A percentile compares a stretch with the other conserved stretches of the same genome.
Conservation (phyloP, 2,113 vertebrate species). For the Ellobius talpinus region DNA sequence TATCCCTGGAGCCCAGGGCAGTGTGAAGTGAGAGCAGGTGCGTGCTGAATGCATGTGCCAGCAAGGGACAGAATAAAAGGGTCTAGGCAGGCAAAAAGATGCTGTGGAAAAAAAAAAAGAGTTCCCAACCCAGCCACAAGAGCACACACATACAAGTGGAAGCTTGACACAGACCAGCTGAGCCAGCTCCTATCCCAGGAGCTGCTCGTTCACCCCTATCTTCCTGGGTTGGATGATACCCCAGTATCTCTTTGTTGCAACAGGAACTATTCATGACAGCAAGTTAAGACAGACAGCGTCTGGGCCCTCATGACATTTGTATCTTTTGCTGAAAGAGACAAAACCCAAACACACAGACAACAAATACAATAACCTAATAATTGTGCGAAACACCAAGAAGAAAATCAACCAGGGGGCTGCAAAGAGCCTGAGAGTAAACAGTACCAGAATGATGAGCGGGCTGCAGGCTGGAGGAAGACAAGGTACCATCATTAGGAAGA, state of each 20-base stretch:
- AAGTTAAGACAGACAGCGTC: neutral
- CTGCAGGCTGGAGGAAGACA: neutral
- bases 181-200: neutral
- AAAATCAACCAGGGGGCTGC: conserved; percentile 4
- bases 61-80: neutral
- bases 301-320: neutral
- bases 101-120: neutral
- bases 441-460: neutral
- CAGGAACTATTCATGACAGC: neutral
- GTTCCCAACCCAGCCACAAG: neutral
- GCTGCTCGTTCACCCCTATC: neutral
- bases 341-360: conserved; percentile 42
- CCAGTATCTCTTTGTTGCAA: neutral
- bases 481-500: neutral
- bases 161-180: neutral
- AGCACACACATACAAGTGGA: neutral
- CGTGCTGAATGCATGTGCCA: neutral
- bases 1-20: neutral
- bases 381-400: neutral
- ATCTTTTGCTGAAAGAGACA: conserved; percentile 27
- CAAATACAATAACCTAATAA: neutral
- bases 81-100: neutral
- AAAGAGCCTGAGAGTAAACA: neutral
- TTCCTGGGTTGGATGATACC: neutral
- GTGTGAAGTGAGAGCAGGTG: neutral